Evolutionary conservation across 2,888 invertebrate genomes (phyloP).

Genomic region (Limnephilus marmoratus): DNA sequence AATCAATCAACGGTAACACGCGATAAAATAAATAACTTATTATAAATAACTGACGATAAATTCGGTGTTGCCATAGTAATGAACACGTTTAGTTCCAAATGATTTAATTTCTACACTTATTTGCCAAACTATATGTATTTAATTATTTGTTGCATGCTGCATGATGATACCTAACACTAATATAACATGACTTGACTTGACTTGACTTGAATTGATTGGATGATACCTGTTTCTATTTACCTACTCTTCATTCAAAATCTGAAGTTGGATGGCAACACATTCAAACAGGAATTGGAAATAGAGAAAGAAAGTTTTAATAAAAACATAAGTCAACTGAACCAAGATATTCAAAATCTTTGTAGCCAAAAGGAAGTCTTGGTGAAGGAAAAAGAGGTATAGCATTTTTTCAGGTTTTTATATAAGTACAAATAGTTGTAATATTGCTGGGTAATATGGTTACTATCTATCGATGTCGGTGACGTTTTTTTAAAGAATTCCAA

Average conservation of each 20-base stretch:
- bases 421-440: not conserved
- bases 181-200: not conserved
- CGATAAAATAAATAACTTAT: too few species aligned
- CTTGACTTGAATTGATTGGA: not conserved
- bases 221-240: not conserved
- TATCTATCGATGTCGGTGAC: not conserved
- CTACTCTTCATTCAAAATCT: not conserved
- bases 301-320: conserved; percentile 21
- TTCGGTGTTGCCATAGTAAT: too few species aligned
- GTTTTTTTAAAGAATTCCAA: not conserved
- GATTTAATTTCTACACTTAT: too few species aligned
- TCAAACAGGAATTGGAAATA: conserved; percentile 13
- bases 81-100: too few species aligned
- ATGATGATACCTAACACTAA: not conserved
- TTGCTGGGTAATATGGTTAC: not conserved
- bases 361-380: not conserved
- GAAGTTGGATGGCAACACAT: not conserved
- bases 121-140: too few species aligned
- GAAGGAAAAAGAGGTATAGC: not conserved
- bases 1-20: too few species aligned
- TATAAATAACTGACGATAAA: too few species aligned
- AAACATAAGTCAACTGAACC: not conserved
- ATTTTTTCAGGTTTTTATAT: not conserved
- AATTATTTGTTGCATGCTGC: conserved; percentile 30
- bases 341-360: not conserved